Evolutionary conservation across 1,140 invertebrate species (phyloP).

Genomic region (Diorhabda carinulata): DNA sequence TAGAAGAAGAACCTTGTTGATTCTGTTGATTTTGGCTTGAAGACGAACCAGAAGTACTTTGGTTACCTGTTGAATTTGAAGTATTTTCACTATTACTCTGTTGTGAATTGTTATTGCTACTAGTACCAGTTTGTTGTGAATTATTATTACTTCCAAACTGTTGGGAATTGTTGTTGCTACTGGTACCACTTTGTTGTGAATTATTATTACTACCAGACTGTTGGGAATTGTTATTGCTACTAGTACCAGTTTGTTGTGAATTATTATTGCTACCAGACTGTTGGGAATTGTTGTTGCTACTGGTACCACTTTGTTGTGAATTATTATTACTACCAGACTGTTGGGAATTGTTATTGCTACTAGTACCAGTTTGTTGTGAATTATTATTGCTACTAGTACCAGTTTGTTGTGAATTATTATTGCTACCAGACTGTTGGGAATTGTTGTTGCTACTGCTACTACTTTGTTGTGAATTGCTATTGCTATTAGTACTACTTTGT

Average conservation of each 20-base stretch:
- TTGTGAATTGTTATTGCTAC: slow-evolving; percentile 6
- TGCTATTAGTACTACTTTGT: slow-evolving; percentile 15
- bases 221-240: slow-evolving; percentile 25
- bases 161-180: not conserved
- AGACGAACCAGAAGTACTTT: slow-evolving; percentile 7
- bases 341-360: not conserved
- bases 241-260: slow-evolving; percentile 10
- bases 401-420: not conserved
- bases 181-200: not conserved
- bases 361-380: slow-evolving; percentile 14
- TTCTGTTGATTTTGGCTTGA: slow-evolving; percentile 9
- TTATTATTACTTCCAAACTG: not conserved
- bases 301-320: slow-evolving; percentile 12
- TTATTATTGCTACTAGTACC: slow-evolving; percentile 7
- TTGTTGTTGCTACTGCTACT: slow-evolving; percentile 18
- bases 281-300: slow-evolving; percentile 11
- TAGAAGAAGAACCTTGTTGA: slow-evolving; percentile 8
- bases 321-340: not conserved
- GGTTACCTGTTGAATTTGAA: not conserved
- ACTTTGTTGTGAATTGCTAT: slow-evolving; percentile 6
- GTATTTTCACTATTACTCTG: too few species aligned
- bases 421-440: slow-evolving; percentile 21
- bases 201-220: not conserved
- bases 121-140: slow-evolving; percentile 22
- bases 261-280: slow-evolving; percentile 8